Base-by-base conservation (phyloP, 1,140 invertebrate genomes). In the Lordiphosa clarofinis region DNA sequence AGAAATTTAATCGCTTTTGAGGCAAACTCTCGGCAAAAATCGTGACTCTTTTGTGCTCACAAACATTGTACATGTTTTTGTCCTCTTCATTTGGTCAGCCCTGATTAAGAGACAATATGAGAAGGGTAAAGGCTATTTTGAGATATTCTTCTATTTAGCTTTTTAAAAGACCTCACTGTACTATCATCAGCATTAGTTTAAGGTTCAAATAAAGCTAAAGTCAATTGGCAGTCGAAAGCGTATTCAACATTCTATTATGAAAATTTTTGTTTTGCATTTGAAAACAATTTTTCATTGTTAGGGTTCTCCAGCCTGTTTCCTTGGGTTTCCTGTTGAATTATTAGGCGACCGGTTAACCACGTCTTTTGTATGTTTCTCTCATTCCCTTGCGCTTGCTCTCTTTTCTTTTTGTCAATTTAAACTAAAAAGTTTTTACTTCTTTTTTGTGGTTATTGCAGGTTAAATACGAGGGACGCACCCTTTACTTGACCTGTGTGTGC, bases 401-500 rank as follows among this genome's bases (percentile, higher is more conserved):
- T 40, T 13, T 47, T 36, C 44, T 24, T 56, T 56, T 10, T 24
- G 11, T 38, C 3, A 19, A 37, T 65, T 69, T 50, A 57, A 46
- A 42, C 12, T 13, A 4, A 9, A 9, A 24, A 24, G 21, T 37
- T 35, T 55, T 15, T 13, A 31, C 40, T 19, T 12, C 1, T 7
- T 19, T 60, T 69, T 84, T 33, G n/a, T 15, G 15, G 59, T 72
- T 73, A 3, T 90, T 90, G 4, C 92, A 97, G 94, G 95, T 97
- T 65, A 96, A 96, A 90, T 93, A 95, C 56, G 95, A 96, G 89
- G 94, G 94, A 74, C 93, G 95, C 64, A 94, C 94, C 54, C 95
- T 97, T 90, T 98, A 94, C 90, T 91, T 98, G 87, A 97, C 96
- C 58, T 96, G 96, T 42, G 96, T 98, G 28, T 99, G 97, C 90